Evolutionary conservation across 1,140 invertebrate species (phyloP).

Genomic region (Gonioctena quinquepunctata): DNA sequence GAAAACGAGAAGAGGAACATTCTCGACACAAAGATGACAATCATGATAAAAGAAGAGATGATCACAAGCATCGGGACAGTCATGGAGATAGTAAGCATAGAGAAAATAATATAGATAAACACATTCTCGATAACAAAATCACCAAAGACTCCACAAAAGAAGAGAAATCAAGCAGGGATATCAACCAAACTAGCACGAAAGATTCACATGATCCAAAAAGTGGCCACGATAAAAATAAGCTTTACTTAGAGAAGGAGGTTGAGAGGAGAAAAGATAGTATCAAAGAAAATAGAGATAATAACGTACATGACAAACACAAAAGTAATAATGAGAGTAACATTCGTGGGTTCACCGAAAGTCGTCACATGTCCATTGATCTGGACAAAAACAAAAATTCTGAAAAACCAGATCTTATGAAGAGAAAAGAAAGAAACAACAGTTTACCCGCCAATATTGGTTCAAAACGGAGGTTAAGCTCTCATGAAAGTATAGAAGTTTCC

Average conservation of each 20-base stretch:
- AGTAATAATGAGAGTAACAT: constrained; percentile 40
- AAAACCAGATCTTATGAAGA: constrained; percentile 50
- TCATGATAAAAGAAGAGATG: constrained; percentile 48
- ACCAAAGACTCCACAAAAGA: constrained; percentile 40
- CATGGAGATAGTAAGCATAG: constrained; percentile 47
- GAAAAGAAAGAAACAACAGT: constrained; percentile 65
- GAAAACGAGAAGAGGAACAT: constrained; percentile 46
- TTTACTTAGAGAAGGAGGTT: constrained; percentile 39
- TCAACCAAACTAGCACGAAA: constrained; percentile 23
- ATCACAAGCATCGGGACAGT: constrained; percentile 46
- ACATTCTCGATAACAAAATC: constrained; percentile 28
- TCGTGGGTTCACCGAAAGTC: constrained; percentile 41
- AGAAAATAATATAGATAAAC: constrained; percentile 46
- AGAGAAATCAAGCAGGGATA: constrained; percentile 21
- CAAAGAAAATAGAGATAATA: constrained; percentile 55
- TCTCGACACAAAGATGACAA: constrained; percentile 48
- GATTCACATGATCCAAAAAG: constrained; percentile 9
- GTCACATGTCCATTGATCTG: constrained; percentile 48
- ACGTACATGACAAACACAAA: constrained; percentile 46
- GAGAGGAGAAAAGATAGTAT: constrained; percentile 50
- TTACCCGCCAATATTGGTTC: constrained; percentile 66
- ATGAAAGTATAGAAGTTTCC: constrained; percentile 67
- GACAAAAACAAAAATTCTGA: constrained; percentile 37
- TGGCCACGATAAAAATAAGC: constrained; percentile 37
- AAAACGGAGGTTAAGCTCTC: constrained; percentile 77